Conservation (phyloP, 2,888 invertebrate species). For the Noctua janthe region DNA sequence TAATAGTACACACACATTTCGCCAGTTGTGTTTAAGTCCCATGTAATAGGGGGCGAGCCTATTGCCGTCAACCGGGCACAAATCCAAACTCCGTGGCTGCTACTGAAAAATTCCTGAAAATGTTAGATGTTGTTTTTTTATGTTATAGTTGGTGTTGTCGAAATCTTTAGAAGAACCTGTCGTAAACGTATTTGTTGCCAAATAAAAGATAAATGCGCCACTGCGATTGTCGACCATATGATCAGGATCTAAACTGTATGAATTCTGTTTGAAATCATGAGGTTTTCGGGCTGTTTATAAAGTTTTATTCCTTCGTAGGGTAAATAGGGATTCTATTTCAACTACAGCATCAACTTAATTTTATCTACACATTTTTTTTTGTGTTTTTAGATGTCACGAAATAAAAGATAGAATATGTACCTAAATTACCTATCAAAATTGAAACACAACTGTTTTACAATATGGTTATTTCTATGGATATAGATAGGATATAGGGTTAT, state of each 20-base stretch:
- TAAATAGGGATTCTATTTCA: neutral
- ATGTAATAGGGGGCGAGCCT: no score
- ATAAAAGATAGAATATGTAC: neutral
- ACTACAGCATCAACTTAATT: neutral
- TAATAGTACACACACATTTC: no score
- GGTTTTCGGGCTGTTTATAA: neutral
- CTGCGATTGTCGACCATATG: neutral
- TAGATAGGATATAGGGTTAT: neutral
- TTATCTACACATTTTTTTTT: neutral
- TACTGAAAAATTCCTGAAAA: neutral
- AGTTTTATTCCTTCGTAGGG: neutral
- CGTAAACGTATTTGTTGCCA: neutral
- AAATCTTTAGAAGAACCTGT: neutral
- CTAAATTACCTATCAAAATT: no score
- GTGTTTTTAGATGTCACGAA: neutral
- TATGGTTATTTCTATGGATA: no score
- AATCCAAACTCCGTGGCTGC: no score
- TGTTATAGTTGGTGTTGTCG: constrained; percentile 1
- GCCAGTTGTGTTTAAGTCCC: no score
- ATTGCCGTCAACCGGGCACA: no score
- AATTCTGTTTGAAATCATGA: neutral
- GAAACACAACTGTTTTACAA: no score
- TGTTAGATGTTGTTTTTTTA: neutral
- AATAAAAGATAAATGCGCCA: neutral
- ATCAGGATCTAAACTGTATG: neutral